phyloP scores from a whole-genome alignment of 1,140 invertebrate species.

The honey bee (Apis mellifera) region Amel_HAv3.1 CM009931.2:4154001-4154500 shows the following conservation, averaged over 20 bases:
- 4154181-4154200: background rate
- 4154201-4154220: background rate
- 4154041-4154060: constrained; percentile 38
- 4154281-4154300: no score
- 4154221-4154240: background rate
- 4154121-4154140: constrained; percentile 32
- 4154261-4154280: no score
- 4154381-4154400: no score
- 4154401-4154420: no score
- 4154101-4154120: constrained; percentile 29
- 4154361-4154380: no score
- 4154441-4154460: no score
- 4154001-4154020: background rate
- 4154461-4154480: no score
- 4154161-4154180: background rate
- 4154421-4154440: no score
- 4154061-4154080: constrained; percentile 13
- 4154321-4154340: no score
- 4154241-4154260: background rate
- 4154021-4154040: background rate
- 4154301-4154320: no score
- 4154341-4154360: no score
- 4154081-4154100: constrained; percentile 22
- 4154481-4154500: no score
- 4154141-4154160: constrained; percentile 16